Base-by-base conservation (phyloP, 1,140 invertebrate genomes). In the Leptinotarsa lineolata region DNA sequence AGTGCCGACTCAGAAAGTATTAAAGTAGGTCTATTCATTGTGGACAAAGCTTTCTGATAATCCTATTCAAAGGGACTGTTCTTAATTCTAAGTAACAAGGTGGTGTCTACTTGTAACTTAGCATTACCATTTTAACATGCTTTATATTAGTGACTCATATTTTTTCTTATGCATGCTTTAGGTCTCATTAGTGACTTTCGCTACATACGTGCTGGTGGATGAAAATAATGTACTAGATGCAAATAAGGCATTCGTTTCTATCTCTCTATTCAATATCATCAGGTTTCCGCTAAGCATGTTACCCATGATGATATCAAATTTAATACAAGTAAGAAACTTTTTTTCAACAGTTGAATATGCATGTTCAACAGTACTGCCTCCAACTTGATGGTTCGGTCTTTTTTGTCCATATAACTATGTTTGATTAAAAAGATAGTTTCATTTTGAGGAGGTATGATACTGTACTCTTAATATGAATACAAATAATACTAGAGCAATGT, bases 251-350 rank as follows among this genome's bases (percentile, higher is more conserved):
- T 99, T 99, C 89, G 97, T 99, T 74, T 96, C 97, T 77, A 89
- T 99, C 78, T 94, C 97, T 83, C 91, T 99, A 80, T 99, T 99
- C 89, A 99, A 99, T 87, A 96, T 99, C 79, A 91, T 99, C 78
- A 91, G 97, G 82, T 97, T 98, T 85, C 96, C 97, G 79, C 88
- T 96, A 80, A 93, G 92, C 82, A 93, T 95, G 91, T 89, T 95
- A 86, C 93, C 93, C 82, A 95, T 94, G 91, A 91, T 94, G 88
- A 94, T 95, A 84, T 91, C 91, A 83, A 94, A 93, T 86, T 87
- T 95, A 81, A 92, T 96, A 79, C 94, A 95, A 92, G 94, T 95
- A 91, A 91, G 90, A 46, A 66, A 66, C 73, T 74, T 71, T 12
- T 70, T 73, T 63, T 63, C 64, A 68, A 58, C 24, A 63, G 61